These are phyloP conservation scores for Acipenser ruthenus DNA, from an alignment of 2,797 vertebrate species.

Conservation along the genomic window DNA sequence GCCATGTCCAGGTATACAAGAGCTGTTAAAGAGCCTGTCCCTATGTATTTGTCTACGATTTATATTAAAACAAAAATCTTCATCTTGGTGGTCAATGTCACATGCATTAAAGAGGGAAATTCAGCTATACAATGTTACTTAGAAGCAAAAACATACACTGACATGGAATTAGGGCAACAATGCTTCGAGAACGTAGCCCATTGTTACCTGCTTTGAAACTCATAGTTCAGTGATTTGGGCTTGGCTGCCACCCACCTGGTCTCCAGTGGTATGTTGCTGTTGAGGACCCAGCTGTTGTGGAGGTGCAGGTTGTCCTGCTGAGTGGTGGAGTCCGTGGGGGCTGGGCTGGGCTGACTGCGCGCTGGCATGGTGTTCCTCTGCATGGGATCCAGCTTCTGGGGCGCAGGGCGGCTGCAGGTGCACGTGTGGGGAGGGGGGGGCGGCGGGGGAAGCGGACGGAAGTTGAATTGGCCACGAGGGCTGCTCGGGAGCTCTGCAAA, in stretches of 20 bases:
- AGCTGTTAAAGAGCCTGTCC: too few relatives aligned
- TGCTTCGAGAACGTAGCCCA: too few relatives aligned
- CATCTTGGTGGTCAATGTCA: too few relatives aligned
- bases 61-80: too few relatives aligned
- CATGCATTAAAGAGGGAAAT: too few relatives aligned
- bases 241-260: constrained; percentile 67
- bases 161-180: too few relatives aligned
- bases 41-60: too few relatives aligned
- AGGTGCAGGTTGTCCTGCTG: constrained; percentile 68
- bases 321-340: constrained; percentile 24
- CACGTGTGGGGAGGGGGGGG: constrained; percentile 83
- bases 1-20: too few relatives aligned
- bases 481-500: constrained; percentile 76
- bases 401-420: constrained; percentile 78
- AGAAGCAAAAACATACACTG: too few relatives aligned
- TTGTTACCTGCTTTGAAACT: too few relatives aligned
- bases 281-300: constrained; percentile 93
- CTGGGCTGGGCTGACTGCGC: constrained; percentile 72
- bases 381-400: constrained; percentile 72
- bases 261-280: constrained; percentile 93
- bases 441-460: constrained; percentile 79
- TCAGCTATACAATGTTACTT: too few relatives aligned
- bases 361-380: constrained; percentile 87
- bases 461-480: constrained; percentile 87
- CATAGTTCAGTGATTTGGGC: too few relatives aligned